Conservation (phyloP, 1,140 invertebrate species). For the Mylabris phalerata region DNA sequence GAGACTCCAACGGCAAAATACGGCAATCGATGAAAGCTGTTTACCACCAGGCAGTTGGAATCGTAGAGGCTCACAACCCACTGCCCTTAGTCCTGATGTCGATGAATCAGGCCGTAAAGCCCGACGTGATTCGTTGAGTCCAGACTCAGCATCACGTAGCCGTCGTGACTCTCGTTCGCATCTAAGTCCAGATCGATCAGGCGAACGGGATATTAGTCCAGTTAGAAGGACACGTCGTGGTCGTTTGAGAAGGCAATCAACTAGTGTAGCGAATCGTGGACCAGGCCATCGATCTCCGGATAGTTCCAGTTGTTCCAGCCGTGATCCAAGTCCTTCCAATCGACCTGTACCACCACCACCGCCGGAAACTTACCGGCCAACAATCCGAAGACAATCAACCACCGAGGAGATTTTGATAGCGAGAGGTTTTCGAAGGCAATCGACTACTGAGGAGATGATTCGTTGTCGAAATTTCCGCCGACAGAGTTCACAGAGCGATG, state of each 20-base stretch:
- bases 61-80: constrained; percentile 65
- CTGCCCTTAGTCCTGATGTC: constrained; percentile 70
- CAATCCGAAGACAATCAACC: constrained; percentile 77
- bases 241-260: constrained; percentile 70
- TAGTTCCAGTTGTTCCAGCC: constrained; percentile 63
- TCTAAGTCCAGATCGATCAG: constrained; percentile 65
- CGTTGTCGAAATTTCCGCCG: constrained; percentile 79
- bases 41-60: constrained; percentile 58
- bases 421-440: constrained; percentile 79
- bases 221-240: constrained; percentile 54
- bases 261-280: constrained; percentile 57
- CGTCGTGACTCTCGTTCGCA: constrained; percentile 70
- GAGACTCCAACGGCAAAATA: constrained; percentile 74
- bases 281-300: constrained; percentile 56
- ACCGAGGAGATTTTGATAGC: constrained; percentile 88
- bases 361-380: constrained; percentile 53
- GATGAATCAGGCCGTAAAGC: constrained; percentile 60
- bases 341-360: constrained; percentile 42
- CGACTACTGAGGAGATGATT: constrained; percentile 88
- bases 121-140: constrained; percentile 75
- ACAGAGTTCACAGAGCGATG: constrained; percentile 72
- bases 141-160: constrained; percentile 70
- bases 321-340: constrained; percentile 67
- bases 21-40: constrained; percentile 77
- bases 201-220: constrained; percentile 65